Evolutionary conservation across 2,888 invertebrate species (phyloP), one percentile per base, ranked within the genome.

Genomic region (Stictocephala bisonia): DNA sequence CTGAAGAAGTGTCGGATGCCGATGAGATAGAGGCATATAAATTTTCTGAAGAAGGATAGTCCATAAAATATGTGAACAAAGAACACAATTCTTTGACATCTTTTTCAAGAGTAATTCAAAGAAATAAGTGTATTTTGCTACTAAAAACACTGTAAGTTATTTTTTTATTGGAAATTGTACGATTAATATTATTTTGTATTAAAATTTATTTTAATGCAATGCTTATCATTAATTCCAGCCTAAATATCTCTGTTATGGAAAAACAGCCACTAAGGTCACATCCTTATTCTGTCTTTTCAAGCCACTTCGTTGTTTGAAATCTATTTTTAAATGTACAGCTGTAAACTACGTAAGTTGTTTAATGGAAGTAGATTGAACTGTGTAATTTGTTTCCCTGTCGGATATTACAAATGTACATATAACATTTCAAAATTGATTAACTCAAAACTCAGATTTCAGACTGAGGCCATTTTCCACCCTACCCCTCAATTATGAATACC

Each of bases 361-460:
- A 44, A 44, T 44, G 44, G 44, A 44, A 44, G 44, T 44, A 44
- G 44, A 44, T n/a, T 44, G 44, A 44, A 15, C 44, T 44, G 44
- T 44, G 44, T n/a, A 7, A 7, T 44, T n/a, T 15, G 44, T 44
- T 44, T 44, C 18, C 18, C 44, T 44, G 44, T 15, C 44, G 18
- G 18, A 44, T 44, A 44, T 44, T 44, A 44, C 44, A 44, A 4
- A 44, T 44, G 44, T 44, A 3, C 44, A 44, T 9, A 44, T 44
- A 44, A 44, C n/a, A 44, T 18, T 44, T 44, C 44, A 44, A 44
- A 44, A n/a, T 44, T 18, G 44, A 44, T 7, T 44, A 44, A 44
- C 44, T 44, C 44, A 44, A 44, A 44, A 44, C 44, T 44, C 44
- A 44, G 44, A 44, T 44, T 44, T 44, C 44, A 44, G 44, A 44